phyloP scores from a whole-genome alignment of 2,797 vertebrate genomes.

The Carcharodon carcharias region DNA sequence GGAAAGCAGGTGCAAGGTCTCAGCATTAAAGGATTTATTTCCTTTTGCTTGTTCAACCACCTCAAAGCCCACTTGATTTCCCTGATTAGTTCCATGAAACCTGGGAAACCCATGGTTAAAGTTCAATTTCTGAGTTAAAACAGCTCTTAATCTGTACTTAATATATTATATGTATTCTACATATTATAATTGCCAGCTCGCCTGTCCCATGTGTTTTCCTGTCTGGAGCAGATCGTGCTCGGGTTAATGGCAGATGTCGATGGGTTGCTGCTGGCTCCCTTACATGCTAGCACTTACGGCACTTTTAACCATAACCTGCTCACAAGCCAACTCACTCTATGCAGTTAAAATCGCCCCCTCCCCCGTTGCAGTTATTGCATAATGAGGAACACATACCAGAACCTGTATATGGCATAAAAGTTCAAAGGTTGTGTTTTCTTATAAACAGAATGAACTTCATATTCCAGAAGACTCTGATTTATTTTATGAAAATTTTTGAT shows the following conservation, averaged over 20 bases:
- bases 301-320: background rate
- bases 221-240: background rate
- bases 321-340: background rate
- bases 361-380: background rate
- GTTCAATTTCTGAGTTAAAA: background rate
- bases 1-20: too few species aligned
- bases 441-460: background rate
- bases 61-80: too few species aligned
- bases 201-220: background rate
- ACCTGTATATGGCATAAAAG: background rate
- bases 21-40: too few species aligned
- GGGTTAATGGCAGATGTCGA: background rate
- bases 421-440: background rate
- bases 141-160: background rate
- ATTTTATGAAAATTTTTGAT: background rate
- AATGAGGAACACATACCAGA: background rate
- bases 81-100: background rate
- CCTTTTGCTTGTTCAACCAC: too few species aligned
- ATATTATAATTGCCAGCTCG: background rate
- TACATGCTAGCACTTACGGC: background rate
- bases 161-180: background rate
- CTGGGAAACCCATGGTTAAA: background rate
- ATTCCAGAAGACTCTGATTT: background rate
- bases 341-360: background rate
- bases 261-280: too few species aligned